Evolutionary conservation across 2,888 invertebrate species (phyloP).

Genomic region (Drosophila sordidapex): DNA sequence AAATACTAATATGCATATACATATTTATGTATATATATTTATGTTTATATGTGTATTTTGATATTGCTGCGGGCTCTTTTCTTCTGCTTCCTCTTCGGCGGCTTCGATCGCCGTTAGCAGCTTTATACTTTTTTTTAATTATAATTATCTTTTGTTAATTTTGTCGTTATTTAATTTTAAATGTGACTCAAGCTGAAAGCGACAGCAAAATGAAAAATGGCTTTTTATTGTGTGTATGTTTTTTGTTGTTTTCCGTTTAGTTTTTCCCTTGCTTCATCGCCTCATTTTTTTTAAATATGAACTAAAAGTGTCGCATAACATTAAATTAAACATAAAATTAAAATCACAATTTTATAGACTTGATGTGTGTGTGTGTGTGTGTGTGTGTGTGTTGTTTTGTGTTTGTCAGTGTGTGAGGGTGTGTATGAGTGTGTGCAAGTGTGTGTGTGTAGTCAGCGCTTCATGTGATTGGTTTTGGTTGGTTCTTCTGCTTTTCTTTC

Average conservation of each 20-base stretch:
- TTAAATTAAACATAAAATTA: slow-evolving; percentile 83
- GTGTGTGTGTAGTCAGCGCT: slow-evolving; percentile 53
- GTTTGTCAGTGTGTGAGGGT: slow-evolving; percentile 17
- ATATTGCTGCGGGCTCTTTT: slow-evolving; percentile 47
- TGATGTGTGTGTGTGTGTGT: slow-evolving; percentile 73
- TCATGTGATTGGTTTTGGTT: slow-evolving; percentile 44
- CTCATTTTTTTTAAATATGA: slow-evolving; percentile 37
- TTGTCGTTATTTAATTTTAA: slow-evolving; percentile 38
- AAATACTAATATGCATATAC: slow-evolving; percentile 32
- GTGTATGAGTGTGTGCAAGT: neutral
- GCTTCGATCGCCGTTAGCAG: slow-evolving; percentile 9
- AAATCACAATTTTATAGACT: slow-evolving; percentile 85
- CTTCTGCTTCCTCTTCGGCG: neutral
- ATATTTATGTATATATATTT: slow-evolving; percentile 27
- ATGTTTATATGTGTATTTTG: slow-evolving; percentile 36
- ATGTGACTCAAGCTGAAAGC: slow-evolving; percentile 55
- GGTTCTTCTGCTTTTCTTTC: slow-evolving; percentile 34
- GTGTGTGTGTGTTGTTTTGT: slow-evolving; percentile 10
- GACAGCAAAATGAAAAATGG: slow-evolving; percentile 59
- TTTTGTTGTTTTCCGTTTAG: slow-evolving; percentile 23
- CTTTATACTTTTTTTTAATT: slow-evolving; percentile 33
- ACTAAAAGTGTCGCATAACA: slow-evolving; percentile 66
- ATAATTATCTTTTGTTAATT: slow-evolving; percentile 35
- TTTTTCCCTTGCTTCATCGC: slow-evolving; percentile 46
- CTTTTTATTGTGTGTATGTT: slow-evolving; percentile 31